Evolutionary conservation across 1,140 invertebrate genomes (phyloP).

Genomic region (Ceratosolen solmsi): DNA sequence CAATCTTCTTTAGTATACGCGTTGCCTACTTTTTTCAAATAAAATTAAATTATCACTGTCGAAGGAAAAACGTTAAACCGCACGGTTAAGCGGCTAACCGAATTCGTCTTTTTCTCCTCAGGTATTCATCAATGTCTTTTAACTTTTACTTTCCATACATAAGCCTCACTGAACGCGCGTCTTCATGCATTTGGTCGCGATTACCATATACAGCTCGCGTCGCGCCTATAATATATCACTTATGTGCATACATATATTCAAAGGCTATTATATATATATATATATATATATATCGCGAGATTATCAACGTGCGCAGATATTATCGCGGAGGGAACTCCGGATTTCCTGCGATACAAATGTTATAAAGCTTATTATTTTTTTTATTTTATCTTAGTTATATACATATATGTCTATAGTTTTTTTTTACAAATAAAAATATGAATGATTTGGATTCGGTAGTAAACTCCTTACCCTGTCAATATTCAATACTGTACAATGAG

Average conservation of each 20-base stretch:
- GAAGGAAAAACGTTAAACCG: too few relatives aligned
- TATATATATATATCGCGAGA: not conserved
- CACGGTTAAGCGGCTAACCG: too few relatives aligned
- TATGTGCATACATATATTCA: not conserved
- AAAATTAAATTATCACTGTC: too few relatives aligned
- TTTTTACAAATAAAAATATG: too few relatives aligned
- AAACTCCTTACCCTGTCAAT: too few relatives aligned
- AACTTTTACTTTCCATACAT: not conserved
- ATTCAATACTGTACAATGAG: too few relatives aligned
- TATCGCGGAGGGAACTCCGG: not conserved
- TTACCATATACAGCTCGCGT: not conserved
- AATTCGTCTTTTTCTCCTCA: not conserved
- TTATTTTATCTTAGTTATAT: not conserved
- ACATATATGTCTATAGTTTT: not conserved
- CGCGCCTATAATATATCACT: not conserved
- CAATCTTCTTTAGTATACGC: too few relatives aligned
- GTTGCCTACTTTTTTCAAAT: too few relatives aligned
- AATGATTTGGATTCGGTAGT: too few relatives aligned
- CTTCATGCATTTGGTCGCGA: not conserved
- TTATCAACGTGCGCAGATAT: slow-evolving; percentile 8
- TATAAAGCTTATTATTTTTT: not conserved
- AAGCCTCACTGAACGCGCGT: not conserved
- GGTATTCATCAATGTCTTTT: not conserved
- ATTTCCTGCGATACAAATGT: not conserved
- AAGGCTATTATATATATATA: not conserved